phyloP scores from a whole-genome alignment of 2,113 vertebrate genomes.

The Xiphophorus maculatus region DNA sequence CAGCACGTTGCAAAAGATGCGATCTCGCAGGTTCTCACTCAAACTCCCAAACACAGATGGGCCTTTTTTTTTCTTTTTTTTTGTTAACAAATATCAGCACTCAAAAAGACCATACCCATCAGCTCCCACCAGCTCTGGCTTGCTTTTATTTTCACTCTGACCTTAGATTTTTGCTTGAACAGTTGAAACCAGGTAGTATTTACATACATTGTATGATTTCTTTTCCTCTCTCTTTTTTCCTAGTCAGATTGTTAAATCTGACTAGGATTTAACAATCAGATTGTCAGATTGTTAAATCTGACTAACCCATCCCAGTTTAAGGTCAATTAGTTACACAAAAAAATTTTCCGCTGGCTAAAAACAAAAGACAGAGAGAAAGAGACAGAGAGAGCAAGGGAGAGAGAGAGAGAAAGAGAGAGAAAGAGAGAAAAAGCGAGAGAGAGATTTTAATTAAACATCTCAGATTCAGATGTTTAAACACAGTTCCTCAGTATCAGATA shows the following conservation, averaged over 20 bases:
- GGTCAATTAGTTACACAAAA: neutral
- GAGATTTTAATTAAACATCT: no score
- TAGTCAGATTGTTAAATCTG: neutral
- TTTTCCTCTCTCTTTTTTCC: no score
- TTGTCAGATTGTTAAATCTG: neutral
- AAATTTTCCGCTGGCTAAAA: neutral
- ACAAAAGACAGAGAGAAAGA: neutral
- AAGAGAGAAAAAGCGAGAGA: neutral
- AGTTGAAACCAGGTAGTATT: neutral
- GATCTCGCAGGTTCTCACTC: constrained; percentile 9
- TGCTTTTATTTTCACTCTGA: neutral
- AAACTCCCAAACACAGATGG: constrained; percentile 21
- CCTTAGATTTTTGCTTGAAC: neutral
- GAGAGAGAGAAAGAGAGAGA: neutral
- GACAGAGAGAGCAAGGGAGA: neutral
- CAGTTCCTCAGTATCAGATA: no score
- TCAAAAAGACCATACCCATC: constrained; percentile 30
- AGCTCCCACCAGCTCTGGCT: constrained; percentile 17
- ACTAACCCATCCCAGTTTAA: no score
- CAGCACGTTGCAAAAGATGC: constrained; percentile 25
- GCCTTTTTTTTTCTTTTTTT: constrained; percentile 28
- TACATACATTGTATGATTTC: neutral
- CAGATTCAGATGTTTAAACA: no score
- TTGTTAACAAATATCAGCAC: constrained; percentile 36
- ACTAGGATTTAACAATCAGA: no score